These are phyloP conservation scores for Eristalinus aeneus DNA, from an alignment of 2,888 invertebrate genomes.

Conservation along the genomic window DNA sequence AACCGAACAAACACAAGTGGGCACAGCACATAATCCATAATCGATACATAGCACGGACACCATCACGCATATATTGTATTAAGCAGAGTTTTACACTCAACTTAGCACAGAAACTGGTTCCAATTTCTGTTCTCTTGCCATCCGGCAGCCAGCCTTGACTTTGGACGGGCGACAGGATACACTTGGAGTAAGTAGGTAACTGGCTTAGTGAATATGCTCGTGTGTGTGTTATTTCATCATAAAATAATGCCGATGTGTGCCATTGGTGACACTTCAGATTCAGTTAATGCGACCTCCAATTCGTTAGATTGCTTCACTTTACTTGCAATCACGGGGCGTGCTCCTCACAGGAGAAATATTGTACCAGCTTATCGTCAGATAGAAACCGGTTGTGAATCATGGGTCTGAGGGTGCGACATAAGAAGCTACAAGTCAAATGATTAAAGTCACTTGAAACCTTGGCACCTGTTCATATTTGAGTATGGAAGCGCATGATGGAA, in stretches of 20 bases:
- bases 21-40: background rate
- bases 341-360: background rate
- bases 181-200: slow-evolving; percentile 61
- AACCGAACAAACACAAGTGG: background rate
- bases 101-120: slow-evolving; percentile 52
- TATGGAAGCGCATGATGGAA: background rate
- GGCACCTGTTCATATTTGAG: background rate
- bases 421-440: background rate
- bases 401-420: background rate
- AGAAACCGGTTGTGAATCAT: background rate
- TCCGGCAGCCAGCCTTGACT: slow-evolving; percentile 69
- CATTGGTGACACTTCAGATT: background rate
- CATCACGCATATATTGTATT: background rate
- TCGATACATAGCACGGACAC: background rate
- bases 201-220: slow-evolving; percentile 37
- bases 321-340: background rate
- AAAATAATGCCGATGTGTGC: background rate
- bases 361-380: background rate
- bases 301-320: background rate
- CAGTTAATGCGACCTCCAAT: background rate
- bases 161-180: slow-evolving; percentile 51
- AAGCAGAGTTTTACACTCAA: slow-evolving; percentile 45
- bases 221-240: background rate
- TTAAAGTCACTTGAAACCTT: background rate
- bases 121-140: slow-evolving; percentile 45